phyloP scores from a whole-genome alignment of 2,113 vertebrate species.

The Hippocampus barbouri region DNA sequence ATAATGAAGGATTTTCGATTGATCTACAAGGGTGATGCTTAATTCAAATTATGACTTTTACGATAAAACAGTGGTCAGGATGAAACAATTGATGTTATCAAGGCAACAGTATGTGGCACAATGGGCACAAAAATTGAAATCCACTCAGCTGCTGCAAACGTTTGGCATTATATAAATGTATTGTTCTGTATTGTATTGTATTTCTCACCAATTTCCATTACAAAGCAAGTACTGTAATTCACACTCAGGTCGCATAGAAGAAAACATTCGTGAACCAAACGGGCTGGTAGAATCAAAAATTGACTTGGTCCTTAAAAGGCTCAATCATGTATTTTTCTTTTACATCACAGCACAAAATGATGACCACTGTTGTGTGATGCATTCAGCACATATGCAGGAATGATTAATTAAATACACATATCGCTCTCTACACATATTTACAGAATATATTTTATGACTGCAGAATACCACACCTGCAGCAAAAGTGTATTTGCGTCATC shows the following conservation, averaged over 20 bases:
- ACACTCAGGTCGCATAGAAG: conserved; percentile 50
- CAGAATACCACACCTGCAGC: conserved; percentile 32
- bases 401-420: neutral
- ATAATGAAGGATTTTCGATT: conserved; percentile 7
- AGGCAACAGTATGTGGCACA: conserved; percentile 68
- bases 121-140: conserved; percentile 57
- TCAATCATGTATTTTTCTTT: conserved; percentile 27
- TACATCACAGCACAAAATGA: conserved; percentile 43
- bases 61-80: conserved; percentile 61
- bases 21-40: conserved; percentile 35
- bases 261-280: conserved; percentile 56
- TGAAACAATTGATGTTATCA: conserved; percentile 66
- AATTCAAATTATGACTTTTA: conserved; percentile 52
- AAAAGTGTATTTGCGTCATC: conserved; percentile 48
- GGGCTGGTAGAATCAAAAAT: conserved; percentile 16
- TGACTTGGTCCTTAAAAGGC: conserved; percentile 23
- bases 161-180: conserved; percentile 43
- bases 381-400: conserved; percentile 6
- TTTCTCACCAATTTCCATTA: conserved; percentile 37
- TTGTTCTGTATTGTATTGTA: conserved; percentile 16
- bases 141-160: conserved; percentile 48
- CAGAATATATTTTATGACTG: conserved; percentile 50
- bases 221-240: conserved; percentile 41
- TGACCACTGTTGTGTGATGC: conserved; percentile 38
- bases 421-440: conserved; percentile 57